Conservation (phyloP, 2,113 vertebrate genomes). For the Cheirogaleus medius region DNA sequence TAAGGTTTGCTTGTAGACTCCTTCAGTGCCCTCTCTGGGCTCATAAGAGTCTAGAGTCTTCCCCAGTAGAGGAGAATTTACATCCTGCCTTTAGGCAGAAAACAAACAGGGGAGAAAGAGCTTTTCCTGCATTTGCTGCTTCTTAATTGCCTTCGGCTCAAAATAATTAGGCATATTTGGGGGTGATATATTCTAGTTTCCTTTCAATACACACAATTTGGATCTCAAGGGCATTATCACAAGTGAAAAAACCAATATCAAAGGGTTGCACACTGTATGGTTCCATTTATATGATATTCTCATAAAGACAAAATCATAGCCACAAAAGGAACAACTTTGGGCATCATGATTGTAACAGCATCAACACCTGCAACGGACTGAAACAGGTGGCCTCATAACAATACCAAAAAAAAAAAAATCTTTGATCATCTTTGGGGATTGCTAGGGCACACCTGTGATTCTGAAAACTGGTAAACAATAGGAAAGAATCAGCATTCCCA, state of each 20-base stretch:
- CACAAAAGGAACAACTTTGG: background rate
- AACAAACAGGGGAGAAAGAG: background rate
- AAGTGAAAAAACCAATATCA: background rate
- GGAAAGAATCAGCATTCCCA: background rate
- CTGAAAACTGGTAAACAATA: background rate
- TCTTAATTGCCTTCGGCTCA: background rate
- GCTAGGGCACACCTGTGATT: too few species aligned
- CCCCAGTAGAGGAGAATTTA: background rate
- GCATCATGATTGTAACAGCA: background rate
- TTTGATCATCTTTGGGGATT: background rate
- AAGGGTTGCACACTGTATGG: background rate
- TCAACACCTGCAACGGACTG: accelerated
- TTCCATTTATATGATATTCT: background rate
- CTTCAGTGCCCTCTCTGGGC: background rate
- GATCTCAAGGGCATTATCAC: background rate
- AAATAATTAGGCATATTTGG: background rate
- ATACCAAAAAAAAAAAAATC: background rate
- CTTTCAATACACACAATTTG: background rate
- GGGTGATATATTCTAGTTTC: background rate
- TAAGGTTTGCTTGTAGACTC: background rate
- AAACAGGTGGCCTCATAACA: background rate
- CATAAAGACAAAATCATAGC: background rate
- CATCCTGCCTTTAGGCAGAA: background rate
- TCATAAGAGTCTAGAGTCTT: background rate
- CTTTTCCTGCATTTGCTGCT: background rate